phyloP scores from a whole-genome alignment of 2,888 invertebrate genomes.

The Mylabris sibirica region DNA sequence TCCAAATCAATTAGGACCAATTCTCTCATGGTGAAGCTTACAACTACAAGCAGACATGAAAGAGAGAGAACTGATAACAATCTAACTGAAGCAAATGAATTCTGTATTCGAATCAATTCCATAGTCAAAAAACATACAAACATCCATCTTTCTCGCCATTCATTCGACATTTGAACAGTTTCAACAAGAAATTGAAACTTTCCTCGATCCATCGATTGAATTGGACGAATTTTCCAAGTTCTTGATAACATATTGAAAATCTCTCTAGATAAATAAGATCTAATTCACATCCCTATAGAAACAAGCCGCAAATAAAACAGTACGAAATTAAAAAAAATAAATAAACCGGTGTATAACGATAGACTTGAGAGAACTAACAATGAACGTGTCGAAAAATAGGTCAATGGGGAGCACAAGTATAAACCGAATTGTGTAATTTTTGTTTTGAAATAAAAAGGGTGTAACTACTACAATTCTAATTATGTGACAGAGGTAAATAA shows the following conservation, averaged over 20 bases:
- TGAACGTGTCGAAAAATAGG: background rate
- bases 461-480: conserved; percentile 9
- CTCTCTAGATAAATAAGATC: background rate
- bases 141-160: background rate
- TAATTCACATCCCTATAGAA: background rate
- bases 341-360: background rate
- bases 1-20: background rate
- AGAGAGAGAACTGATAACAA: background rate
- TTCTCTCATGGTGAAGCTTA: background rate
- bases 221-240: background rate
- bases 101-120: background rate
- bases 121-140: background rate
- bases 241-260: background rate
- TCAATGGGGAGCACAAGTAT: background rate
- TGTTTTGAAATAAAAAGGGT: background rate
- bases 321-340: background rate
- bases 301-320: background rate
- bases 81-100: background rate
- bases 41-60: background rate
- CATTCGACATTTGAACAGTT: background rate
- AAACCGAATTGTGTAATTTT: background rate
- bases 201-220: background rate
- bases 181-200: background rate
- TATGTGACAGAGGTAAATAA: conserved; percentile 11
- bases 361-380: background rate